Conservation (phyloP, 1,140 invertebrate species). For the Chelonus insularis region DNA sequence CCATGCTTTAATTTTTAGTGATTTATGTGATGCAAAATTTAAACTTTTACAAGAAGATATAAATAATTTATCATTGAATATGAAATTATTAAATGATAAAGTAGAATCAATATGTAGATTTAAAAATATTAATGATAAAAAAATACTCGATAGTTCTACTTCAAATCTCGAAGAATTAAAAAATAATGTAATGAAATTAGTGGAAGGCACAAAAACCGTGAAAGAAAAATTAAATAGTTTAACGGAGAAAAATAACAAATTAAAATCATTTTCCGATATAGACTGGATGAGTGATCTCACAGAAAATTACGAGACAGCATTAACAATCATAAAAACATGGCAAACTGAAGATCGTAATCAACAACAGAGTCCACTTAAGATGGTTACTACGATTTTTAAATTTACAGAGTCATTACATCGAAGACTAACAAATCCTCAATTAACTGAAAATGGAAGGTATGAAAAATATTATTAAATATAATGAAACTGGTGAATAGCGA, state of each 20-base stretch:
- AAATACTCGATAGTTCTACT: background rate
- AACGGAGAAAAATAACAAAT: constrained; percentile 1
- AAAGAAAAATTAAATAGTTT: constrained; percentile 29
- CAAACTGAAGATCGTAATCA: background rate
- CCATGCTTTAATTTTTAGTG: background rate
- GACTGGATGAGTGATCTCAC: constrained; percentile 25
- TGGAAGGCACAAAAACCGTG: constrained; percentile 29
- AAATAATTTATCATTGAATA: background rate
- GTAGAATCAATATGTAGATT: constrained; percentile 1
- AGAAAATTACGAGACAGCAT: background rate
- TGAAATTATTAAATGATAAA: background rate
- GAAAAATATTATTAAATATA: no score
- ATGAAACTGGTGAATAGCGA: no score
- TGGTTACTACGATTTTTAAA: no score
- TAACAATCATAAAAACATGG: background rate
- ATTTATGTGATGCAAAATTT: constrained; percentile 21
- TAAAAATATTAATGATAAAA: background rate
- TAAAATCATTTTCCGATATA: constrained; percentile 28
- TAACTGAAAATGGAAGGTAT: no score
- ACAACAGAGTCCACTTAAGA: background rate
- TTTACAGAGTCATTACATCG: no score
- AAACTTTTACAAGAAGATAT: constrained; percentile 31
- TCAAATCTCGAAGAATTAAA: constrained; percentile 4
- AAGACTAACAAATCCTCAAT: no score
- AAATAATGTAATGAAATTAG: constrained; percentile 36